These are phyloP conservation scores for Torymus texanus DNA, from an alignment of 2,888 invertebrate genomes.

Conservation along the genomic window DNA sequence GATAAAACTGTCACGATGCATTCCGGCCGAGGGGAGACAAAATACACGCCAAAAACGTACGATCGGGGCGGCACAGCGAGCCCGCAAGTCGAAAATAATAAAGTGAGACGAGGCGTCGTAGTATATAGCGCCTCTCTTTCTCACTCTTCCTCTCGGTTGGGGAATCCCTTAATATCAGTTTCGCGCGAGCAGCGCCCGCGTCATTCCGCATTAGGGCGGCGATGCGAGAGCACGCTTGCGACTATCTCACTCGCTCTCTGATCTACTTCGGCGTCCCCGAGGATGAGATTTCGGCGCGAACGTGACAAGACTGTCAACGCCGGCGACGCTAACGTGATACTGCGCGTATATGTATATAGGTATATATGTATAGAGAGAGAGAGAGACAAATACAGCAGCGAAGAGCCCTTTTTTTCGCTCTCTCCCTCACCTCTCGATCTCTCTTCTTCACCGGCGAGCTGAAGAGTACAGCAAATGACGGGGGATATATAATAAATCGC, in stretches of 20 bases:
- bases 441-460: too few relatives aligned
- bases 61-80: neutral
- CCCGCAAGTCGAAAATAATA: conserved; percentile 30
- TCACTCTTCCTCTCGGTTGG: too few relatives aligned
- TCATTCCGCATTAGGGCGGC: conserved; percentile 20
- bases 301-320: conserved; percentile 35
- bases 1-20: conserved; percentile 12
- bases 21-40: neutral
- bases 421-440: too few relatives aligned
- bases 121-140: too few relatives aligned
- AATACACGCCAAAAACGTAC: conserved; percentile 15
- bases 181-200: neutral
- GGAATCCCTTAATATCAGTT: conserved; percentile 21
- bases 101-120: neutral
- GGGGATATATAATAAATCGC: too few relatives aligned
- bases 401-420: too few relatives aligned
- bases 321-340: conserved; percentile 15
- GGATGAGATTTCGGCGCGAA: conserved; percentile 32
- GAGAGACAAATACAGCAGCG: too few relatives aligned
- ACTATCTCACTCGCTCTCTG: too few relatives aligned
- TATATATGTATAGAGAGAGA: too few relatives aligned
- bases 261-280: neutral
- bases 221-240: neutral
- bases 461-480: too few relatives aligned
- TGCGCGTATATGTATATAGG: too few relatives aligned